Base-by-base conservation (phyloP, 2,888 invertebrate species). In the Ptychoptera contaminata region DNA sequence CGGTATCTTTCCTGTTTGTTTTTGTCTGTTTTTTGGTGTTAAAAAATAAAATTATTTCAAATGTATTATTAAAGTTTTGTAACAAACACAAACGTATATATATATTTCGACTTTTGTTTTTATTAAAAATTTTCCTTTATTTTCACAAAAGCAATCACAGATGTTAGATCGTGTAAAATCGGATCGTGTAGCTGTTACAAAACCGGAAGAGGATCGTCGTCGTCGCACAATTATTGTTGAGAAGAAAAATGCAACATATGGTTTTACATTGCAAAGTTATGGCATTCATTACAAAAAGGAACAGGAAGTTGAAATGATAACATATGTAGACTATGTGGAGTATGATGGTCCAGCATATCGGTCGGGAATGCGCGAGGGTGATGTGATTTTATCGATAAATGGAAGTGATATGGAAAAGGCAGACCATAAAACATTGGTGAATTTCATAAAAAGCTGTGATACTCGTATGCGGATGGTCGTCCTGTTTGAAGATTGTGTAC, bases 251-350 rank as follows among this genome's bases (percentile, higher is more conserved):
- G 83, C 83, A 38, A 85, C 85, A 30, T 96, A 88, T 62, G 96
- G 96, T 11, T 96, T 96, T 66, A 94, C 94, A 0, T 70, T 96
- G 35, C 94, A 96, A 76, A 94, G 93, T 56, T 96, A 96, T 62
- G 94, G 94, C 32, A 93, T 96, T 48, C 92, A 93, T 61, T 92
- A 94, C 63, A 90, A 90, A 61, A 81, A 83, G 68, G 91, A 88
- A 56, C 83, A 87, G 60, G 91, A 92, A 62, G 85, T 93, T 47
- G 94, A 97, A 65, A 84, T 93, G 71, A 88, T 96, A 47, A 96
- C 94, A 0, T 97, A 96, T 61, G 93, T 96, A 39, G 96, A 97
- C 60, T 92, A 91, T 62, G 92, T 96, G 45, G 93, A 92, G 54
- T 77, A 81, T 48, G 87, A 88, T 51, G 93, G 94, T 0, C 84